These are phyloP conservation scores for Subacronicta megacephala DNA, from an alignment of 2,888 invertebrate genomes.

Conservation along the genomic window DNA sequence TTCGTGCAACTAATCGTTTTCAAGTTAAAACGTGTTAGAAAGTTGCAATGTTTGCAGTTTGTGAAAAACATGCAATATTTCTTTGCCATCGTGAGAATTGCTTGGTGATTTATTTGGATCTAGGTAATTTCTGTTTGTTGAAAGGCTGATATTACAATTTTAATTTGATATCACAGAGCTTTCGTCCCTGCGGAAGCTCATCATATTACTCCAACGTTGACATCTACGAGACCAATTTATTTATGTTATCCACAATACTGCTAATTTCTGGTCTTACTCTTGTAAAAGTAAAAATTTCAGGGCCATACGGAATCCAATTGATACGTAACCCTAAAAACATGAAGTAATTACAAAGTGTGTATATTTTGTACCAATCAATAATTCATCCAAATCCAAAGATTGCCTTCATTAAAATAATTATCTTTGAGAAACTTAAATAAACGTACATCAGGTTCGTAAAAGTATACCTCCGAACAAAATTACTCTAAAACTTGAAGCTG, in stretches of 20 bases:
- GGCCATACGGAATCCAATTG: not conserved
- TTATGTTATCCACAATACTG: too few relatives aligned
- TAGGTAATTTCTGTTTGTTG: not conserved
- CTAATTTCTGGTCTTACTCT: too few relatives aligned
- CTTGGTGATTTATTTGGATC: not conserved
- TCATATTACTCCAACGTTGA: too few relatives aligned
- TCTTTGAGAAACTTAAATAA: slow-evolving; percentile 43
- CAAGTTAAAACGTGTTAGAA: slow-evolving; percentile 30
- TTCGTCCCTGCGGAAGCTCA: too few relatives aligned
- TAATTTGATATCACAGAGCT: too few relatives aligned
- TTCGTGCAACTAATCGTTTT: slow-evolving; percentile 45
- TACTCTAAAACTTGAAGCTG: slow-evolving; percentile 36
- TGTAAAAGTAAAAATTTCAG: too few relatives aligned
- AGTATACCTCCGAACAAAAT: slow-evolving; percentile 42
- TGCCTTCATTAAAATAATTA: slow-evolving; percentile 48
- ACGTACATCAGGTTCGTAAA: slow-evolving; percentile 40
- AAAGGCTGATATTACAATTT: too few relatives aligned
- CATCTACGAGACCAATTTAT: too few relatives aligned
- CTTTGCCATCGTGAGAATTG: slow-evolving; percentile 1
- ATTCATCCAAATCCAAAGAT: slow-evolving; percentile 38
- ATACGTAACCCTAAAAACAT: slow-evolving; percentile 3
- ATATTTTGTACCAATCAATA: slow-evolving; percentile 33
- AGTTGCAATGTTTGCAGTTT: slow-evolving; percentile 36
- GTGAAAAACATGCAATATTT: slow-evolving; percentile 37
- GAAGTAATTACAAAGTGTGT: slow-evolving; percentile 27